A percentile compares a stretch with the other conserved stretches of the same genome.
phyloP scores from a whole-genome alignment of 2,888 invertebrate genomes.

The Eupithecia centaureata region DNA sequence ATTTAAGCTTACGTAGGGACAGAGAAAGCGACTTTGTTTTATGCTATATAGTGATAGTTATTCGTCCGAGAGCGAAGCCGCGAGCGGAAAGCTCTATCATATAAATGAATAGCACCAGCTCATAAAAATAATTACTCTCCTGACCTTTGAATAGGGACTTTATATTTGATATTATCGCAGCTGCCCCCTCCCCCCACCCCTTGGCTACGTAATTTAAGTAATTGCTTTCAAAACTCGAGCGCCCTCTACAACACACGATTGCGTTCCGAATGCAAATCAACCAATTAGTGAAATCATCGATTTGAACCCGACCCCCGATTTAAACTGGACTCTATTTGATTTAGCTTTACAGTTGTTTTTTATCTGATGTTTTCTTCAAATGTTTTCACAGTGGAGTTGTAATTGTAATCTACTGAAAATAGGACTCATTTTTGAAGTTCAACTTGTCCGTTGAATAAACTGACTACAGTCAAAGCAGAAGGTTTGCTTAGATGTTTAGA shows the following conservation, averaged over 20 bases:
- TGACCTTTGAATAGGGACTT: conserved; percentile 32
- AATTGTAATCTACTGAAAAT: conserved; percentile 19
- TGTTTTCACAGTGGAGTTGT: conserved; percentile 18
- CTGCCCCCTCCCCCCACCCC: conserved; percentile 19
- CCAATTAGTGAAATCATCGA: conserved; percentile 56
- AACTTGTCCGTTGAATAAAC: background rate
- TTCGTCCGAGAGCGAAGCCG: too few species aligned
- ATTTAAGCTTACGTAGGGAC: too few species aligned
- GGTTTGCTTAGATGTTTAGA: background rate
- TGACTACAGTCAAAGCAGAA: background rate
- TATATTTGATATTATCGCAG: conserved; percentile 34
- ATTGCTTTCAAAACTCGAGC: conserved; percentile 38
- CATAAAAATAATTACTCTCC: conserved; percentile 25
- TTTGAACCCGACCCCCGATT: conserved; percentile 29
- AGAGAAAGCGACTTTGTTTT: too few species aligned
- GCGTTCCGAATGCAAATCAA: conserved; percentile 60
- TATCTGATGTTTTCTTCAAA: background rate
- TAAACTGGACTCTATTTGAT: conserved; percentile 41
- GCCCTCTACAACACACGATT: conserved; percentile 41
- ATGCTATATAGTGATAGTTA: too few species aligned
- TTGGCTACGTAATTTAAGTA: conserved; percentile 34
- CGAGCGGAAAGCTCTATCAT: too few species aligned
- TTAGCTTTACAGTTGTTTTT: conserved; percentile 1
- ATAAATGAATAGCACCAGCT: background rate
- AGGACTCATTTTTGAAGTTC: conserved; percentile 29